phyloP scores from a whole-genome alignment of 2,113 vertebrate species.

The Gobiocypris rarus region DNA sequence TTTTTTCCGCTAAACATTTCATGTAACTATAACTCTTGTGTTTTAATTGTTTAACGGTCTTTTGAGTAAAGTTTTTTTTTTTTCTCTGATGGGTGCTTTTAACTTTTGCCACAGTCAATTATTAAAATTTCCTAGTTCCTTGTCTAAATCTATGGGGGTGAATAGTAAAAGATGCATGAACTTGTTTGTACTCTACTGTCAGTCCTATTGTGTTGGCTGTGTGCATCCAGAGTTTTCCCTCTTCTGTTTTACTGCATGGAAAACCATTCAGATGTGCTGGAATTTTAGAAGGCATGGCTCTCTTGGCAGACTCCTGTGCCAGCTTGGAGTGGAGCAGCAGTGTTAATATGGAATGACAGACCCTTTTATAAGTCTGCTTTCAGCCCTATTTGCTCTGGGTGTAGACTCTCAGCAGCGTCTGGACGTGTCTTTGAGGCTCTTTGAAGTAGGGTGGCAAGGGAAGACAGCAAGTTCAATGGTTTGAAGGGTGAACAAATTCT shows the following conservation, averaged over 20 bases:
- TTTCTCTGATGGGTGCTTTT: neutral
- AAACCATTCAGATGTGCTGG: neutral
- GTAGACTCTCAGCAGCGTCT: neutral
- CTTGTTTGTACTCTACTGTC: neutral
- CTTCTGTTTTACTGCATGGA: neutral
- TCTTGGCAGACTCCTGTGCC: neutral
- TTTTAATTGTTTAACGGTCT: slow-evolving; percentile 17
- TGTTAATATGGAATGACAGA: slow-evolving; percentile 3
- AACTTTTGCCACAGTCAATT: neutral
- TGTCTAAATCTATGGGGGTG: slow-evolving; percentile 9
- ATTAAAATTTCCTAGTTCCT: slow-evolving; percentile 3
- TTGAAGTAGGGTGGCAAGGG: neutral
- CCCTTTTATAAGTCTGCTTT: slow-evolving; percentile 7
- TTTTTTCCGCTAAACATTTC: neutral
- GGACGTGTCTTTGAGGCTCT: neutral
- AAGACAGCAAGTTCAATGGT: neutral
- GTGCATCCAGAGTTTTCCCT: neutral
- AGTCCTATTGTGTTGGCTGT: neutral
- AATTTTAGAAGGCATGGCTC: neutral
- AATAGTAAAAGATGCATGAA: slow-evolving; percentile 19
- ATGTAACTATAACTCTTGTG: slow-evolving; percentile 6
- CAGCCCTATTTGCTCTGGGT: neutral
- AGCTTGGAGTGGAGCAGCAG: neutral
- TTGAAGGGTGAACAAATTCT: neutral
- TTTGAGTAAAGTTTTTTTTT: neutral